Base-by-base conservation (phyloP, 2,888 invertebrate genomes). In the Dinocampus coccinellae region DNA sequence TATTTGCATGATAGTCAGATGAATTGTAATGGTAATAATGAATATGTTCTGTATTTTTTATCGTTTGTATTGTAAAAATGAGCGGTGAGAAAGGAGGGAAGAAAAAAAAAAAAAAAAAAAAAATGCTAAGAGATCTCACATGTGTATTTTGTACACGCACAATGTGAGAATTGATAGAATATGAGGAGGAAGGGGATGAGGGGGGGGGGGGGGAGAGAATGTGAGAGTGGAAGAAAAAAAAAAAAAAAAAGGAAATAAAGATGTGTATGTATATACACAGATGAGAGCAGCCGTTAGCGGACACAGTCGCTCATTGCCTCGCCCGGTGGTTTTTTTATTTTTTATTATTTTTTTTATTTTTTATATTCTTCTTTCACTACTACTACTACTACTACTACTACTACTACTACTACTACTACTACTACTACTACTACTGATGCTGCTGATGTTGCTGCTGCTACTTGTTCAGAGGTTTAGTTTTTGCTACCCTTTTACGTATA, bases 1-100 rank as follows among this genome's bases (percentile, higher is more conserved):
- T 33, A 26, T 55, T 34, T 29, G 20, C 20, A n/a, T 33, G 7
- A 33, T 34, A 55, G 24, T 13, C 26, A 24, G 13, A 55, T 66
- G 58, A 34, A 72, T 68, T 72, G 67, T 68, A 42, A 67, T 72
- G 67, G 72, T 67, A 71, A 73, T 57, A 11, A 58, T 33, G 68
- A 47, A 64, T 42, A 69, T 55, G 22, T 60, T 65, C 61, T 34
- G 66, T 53, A 66, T 62, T 65, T 61, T 64, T 72, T 69, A 69
- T 64, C 61, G 60, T 58, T 58, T 55, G 47, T 52, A 68, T 72
- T 69, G 65, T 69, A 69, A 65, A 57, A n/a, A n/a, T n/a, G n/a
- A n/a, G n/a, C n/a, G n/a, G n/a, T n/a, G 29, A 60, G 16, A 52
- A 33, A 13, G 26, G 20, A 13, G 13, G 55, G 34, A 66, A 53